Conservation (phyloP, 2,113 vertebrate genomes). For the Romanogobio albipinnatus region DNA sequence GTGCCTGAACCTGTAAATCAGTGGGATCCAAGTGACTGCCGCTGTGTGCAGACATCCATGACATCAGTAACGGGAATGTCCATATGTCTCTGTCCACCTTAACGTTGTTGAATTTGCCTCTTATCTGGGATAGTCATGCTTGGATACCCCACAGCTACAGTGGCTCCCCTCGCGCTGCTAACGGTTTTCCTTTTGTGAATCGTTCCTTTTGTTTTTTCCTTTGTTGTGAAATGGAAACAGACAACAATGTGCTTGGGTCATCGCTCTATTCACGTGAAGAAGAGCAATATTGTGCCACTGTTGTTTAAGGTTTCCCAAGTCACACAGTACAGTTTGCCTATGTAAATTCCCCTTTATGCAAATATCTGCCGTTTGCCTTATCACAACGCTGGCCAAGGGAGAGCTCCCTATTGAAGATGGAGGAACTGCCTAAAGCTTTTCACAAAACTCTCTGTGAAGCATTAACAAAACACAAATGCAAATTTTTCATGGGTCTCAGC, state of each 20-base stretch:
- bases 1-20: conserved; percentile 20
- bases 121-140: conserved; percentile 16
- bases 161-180: not conserved
- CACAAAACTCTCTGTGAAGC: conserved; percentile 21
- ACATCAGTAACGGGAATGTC: not conserved
- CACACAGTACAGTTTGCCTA: conserved; percentile 20
- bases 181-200: conserved; percentile 13
- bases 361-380: conserved; percentile 36
- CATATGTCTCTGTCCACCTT: conserved; percentile 19
- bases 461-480: conserved; percentile 45
- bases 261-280: conserved; percentile 14
- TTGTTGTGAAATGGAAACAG: not conserved
- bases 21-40: not conserved
- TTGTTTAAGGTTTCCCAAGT: conserved; percentile 8
- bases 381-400: conserved; percentile 36
- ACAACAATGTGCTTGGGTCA: not conserved
- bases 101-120: not conserved
- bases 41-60: not conserved
- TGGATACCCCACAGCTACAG: conserved; percentile 20
- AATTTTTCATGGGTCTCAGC: conserved; percentile 44
- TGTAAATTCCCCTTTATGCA: conserved; percentile 40
- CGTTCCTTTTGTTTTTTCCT: not conserved
- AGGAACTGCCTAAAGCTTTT: conserved; percentile 37
- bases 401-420: conserved; percentile 24
- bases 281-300: conserved; percentile 24